Conservation (phyloP, 1,140 invertebrate genomes). For the Drosophila jambulina region DNA sequence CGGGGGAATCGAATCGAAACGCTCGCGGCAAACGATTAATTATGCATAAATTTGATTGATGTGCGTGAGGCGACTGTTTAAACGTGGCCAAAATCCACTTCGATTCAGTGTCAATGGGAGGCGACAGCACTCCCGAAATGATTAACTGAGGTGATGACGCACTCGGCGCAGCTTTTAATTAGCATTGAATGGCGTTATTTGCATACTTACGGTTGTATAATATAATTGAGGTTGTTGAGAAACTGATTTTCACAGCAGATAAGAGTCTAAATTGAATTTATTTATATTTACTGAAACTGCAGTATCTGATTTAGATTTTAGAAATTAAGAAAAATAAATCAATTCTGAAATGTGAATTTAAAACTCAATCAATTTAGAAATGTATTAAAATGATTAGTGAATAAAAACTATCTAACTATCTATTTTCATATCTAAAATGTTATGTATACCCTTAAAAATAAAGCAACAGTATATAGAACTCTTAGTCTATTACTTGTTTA, state of each 20-base stretch:
- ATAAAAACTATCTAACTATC: neutral
- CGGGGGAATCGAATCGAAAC: slow-evolving; percentile 24
- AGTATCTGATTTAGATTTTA: neutral
- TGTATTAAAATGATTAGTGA: neutral
- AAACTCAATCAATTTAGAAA: no score
- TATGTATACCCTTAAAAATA: neutral
- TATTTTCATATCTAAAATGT: no score
- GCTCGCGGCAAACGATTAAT: slow-evolving; percentile 57
- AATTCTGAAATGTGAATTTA: neutral
- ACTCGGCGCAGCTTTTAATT: slow-evolving; percentile 63
- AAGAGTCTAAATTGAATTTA: neutral
- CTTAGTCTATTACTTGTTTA: neutral
- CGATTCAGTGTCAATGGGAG: slow-evolving; percentile 28
- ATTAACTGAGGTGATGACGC: slow-evolving; percentile 61
- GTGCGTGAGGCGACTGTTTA: slow-evolving; percentile 67
- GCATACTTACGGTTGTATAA: slow-evolving; percentile 28
- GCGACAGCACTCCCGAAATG: slow-evolving; percentile 10
- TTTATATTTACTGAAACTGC: neutral
- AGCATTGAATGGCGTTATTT: slow-evolving; percentile 70
- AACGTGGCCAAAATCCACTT: slow-evolving; percentile 17
- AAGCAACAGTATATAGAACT: neutral
- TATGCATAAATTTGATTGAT: slow-evolving; percentile 81
- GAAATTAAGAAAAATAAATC: neutral
- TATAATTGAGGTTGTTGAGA: slow-evolving; percentile 7
- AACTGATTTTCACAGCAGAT: slow-evolving; percentile 13